These are phyloP conservation scores for Lagothrix lagotricha DNA, from an alignment of 2,797 vertebrate species.

Conservation along the genomic window DNA sequence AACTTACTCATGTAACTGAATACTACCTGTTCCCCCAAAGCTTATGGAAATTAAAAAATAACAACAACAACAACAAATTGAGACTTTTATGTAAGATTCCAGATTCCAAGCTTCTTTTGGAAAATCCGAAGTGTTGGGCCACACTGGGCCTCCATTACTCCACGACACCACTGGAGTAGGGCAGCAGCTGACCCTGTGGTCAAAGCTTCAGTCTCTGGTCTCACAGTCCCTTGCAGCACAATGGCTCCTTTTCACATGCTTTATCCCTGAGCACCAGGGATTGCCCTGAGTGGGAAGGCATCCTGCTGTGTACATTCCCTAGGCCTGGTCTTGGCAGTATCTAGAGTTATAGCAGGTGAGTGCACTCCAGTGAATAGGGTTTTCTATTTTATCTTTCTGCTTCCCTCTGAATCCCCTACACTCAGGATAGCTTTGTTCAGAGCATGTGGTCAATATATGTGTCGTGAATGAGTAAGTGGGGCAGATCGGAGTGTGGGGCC, in stretches of 20 bases:
- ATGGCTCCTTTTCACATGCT: neutral
- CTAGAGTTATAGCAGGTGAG: neutral
- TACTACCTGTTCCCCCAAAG: too few species aligned
- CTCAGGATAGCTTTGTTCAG: neutral
- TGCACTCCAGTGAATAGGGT: neutral
- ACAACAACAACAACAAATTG: too few species aligned
- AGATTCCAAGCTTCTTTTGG: neutral
- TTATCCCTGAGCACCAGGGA: neutral
- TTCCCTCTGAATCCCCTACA: neutral
- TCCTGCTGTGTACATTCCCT: neutral
- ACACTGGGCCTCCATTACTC: too few species aligned
- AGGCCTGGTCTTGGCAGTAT: neutral
- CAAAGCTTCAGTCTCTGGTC: neutral
- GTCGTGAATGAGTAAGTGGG: neutral
- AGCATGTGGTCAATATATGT: neutral
- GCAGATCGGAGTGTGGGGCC: too few species aligned
- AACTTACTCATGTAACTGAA: too few species aligned
- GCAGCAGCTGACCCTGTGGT: neutral
- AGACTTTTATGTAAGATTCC: neutral
- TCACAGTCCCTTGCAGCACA: rapidly evolving
- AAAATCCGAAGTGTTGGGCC: neutral
- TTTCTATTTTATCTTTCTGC: neutral
- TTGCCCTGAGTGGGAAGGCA: neutral
- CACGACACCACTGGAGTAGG: too few species aligned
- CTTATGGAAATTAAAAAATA: too few species aligned